Evolutionary conservation across 2,797 vertebrate species (phyloP), one percentile per base, ranked within the genome.

Genomic region (Lacerta viridis): DNA sequence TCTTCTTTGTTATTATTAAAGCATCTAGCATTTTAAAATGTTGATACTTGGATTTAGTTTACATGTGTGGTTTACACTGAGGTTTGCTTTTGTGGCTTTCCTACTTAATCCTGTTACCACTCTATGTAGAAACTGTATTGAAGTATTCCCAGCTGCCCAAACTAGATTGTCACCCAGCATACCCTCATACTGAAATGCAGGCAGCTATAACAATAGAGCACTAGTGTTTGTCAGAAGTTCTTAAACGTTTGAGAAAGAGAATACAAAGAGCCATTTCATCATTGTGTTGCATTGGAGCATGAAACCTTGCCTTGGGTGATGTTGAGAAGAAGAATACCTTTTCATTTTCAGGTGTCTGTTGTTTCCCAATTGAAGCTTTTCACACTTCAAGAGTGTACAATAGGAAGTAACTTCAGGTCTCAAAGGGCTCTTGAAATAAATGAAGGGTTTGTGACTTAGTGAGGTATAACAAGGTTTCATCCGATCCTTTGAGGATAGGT

Each of bases 401-500:
- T 91, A 33, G 82, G 76, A 82, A 92, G 23, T 90, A 78, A 17
- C 84, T 59, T 61, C 55, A 55, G 6, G 0, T 20, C 69, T 89
- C 39, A 83, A 69, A 91, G 87, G 36, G 33, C 85, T 93, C 77
- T 87, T 1, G 0, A 93, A 87, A 91, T 91, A 85, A 92, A 93
- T 92, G 64, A 88, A 77, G 89, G 90, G 91, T 94, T 93, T 89
- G 20, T 87, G 46, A 13, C 88, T 89, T 79, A 89, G 64, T 20
- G 71, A 59, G 85, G 50, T 84, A 68, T 66, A 88, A 87, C 0
- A 55, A 88, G 85, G 89, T 92, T 91, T 93, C 80, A 2, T 91
- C 83, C 90, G 88, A 76, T 93, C 77, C 87, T 91, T 46, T 89
- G 91, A 95, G 87, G 81, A 80, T 29, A 82, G 86, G 87, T 85